phyloP scores from a whole-genome alignment of 2,113 vertebrate genomes.

The Pomatorhinus ruficollis region DNA sequence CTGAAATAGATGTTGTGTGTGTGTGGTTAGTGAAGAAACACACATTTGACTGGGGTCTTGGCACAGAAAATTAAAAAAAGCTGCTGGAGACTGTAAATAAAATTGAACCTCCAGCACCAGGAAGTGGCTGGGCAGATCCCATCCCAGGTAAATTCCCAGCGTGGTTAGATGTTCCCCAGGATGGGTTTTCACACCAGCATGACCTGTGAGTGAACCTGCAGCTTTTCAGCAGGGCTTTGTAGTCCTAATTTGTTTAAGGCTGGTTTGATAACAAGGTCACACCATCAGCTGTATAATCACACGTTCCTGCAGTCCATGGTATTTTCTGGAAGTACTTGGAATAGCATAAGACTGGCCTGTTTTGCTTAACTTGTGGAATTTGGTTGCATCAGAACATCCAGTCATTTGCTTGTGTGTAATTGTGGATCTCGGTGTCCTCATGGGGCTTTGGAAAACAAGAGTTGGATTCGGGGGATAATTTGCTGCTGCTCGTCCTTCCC shows the following conservation, averaged over 20 bases:
- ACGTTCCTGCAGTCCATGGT: accelerated
- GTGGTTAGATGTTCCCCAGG: not conserved
- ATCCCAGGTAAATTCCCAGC: not conserved
- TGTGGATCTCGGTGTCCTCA: not conserved
- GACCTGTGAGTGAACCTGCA: not conserved
- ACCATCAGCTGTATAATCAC: not conserved
- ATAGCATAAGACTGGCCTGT: not conserved
- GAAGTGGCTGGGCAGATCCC: not conserved
- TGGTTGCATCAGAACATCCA: not conserved
- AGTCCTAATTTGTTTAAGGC: not conserved
- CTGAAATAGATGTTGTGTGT: not conserved
- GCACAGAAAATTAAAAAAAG: not conserved
- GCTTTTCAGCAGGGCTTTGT: not conserved
- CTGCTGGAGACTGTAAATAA: not conserved
- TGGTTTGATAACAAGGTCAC: not conserved
- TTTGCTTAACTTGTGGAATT: not conserved
- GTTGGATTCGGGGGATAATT: accelerated
- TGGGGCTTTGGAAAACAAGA: not conserved
- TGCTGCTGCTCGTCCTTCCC: not conserved
- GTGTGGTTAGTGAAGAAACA: not conserved
- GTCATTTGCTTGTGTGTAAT: not conserved
- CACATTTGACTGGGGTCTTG: not conserved
- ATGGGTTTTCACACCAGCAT: not conserved
- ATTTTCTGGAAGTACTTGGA: not conserved
- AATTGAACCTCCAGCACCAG: not conserved